Evolutionary conservation across 2,113 vertebrate genomes (phyloP), one percentile per base, ranked within the genome.

Genomic region (Pionites leucogaster): DNA sequence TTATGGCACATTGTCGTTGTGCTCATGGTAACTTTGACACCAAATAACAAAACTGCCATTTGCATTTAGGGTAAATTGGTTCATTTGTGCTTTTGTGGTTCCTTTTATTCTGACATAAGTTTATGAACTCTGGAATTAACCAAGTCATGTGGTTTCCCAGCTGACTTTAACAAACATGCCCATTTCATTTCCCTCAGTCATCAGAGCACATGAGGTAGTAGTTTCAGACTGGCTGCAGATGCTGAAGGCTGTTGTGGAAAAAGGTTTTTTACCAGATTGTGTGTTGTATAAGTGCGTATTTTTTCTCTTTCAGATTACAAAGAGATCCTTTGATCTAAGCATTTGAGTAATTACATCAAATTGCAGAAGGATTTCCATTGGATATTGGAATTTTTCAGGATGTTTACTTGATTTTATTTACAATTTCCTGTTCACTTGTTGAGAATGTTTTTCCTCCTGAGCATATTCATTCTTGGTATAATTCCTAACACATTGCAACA

Each of bases 31-130:
- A 97, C 97, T 98, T 97, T 97, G 98, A 98, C 98, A 98, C 98
- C 97, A 97, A 98, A 98, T 98, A 98, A 98, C 98, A 98, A 97
- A 98, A 96, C 97, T 98, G 98, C 98, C 98, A 98, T 98, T 98
- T 98, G 97, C 97, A 98, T 98, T 98, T 98, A 98, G 95, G 97
- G 82, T 97, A 98, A 97, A 98, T 98, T 98, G 98, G 96, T 98
- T 98, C 97, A 97, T 96, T 94, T 94, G 91, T 94, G 95, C 96
- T 97, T 98, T 97, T 92, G 57, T 17, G 4, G 91, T 96, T 97
- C 93, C 96, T 97, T 97, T 97, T 94, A 93, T 97, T 97, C 95
- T 97, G 97, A 97, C 98, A 98, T 89, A 96, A 98, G 98, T 98
- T 97, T 98, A 98, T 98, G 98, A 98, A 98, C 97, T 97, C 96